Evolutionary conservation across 2,113 vertebrate species (phyloP), one percentile per base, ranked within the genome.

Genomic region (Stercorarius parasiticus): DNA sequence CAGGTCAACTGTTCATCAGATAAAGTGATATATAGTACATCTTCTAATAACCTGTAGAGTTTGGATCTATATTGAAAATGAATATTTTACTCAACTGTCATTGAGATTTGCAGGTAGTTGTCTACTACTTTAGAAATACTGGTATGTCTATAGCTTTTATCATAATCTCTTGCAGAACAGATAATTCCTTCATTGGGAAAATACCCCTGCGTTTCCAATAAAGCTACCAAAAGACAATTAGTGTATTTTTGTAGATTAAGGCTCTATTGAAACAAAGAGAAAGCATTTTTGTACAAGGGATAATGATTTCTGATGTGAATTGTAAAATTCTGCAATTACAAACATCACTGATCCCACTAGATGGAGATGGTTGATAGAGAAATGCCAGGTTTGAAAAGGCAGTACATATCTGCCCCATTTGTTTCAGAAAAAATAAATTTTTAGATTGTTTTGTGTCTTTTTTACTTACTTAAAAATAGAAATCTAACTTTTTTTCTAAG

Each of bases 351-450:
- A 67, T 93, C 97, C 96, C 96, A 95, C 96, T 97, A 96, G 95
- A 97, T 96, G 95, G 96, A 95, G 95, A 88, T 96, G 96, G 92
- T 90, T 96, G 92, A 78, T 97, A 94, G 71, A 95, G 74, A 86
- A 94, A 93, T 88, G 53, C 62, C 71, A 83, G 18, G 5, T 88
- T 88, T 78, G 55, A 78, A 76, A 80, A 94, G 14, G 25, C 82
- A 71, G 58, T 82, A 58, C 18, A 22, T 23, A 74, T 83, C 17
- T 88, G 18, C 38, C 47, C 42, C 13, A 38, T 74, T 92, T 83
- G 36, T 90, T 91, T 86, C 21, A 55, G 36, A 56, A 92, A 45
- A 55, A 47, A 6, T 1, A 6, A 19, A 34, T 23, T 27, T 88
- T 64, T 61, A 30, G 14, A 6, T 64, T 71, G 29, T 25, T 77